A percentile compares a stretch with the other conserved stretches of the same genome.
Evolutionary conservation across 2,888 invertebrate species (phyloP).

Genomic region (Cerceris ruficornis): DNA sequence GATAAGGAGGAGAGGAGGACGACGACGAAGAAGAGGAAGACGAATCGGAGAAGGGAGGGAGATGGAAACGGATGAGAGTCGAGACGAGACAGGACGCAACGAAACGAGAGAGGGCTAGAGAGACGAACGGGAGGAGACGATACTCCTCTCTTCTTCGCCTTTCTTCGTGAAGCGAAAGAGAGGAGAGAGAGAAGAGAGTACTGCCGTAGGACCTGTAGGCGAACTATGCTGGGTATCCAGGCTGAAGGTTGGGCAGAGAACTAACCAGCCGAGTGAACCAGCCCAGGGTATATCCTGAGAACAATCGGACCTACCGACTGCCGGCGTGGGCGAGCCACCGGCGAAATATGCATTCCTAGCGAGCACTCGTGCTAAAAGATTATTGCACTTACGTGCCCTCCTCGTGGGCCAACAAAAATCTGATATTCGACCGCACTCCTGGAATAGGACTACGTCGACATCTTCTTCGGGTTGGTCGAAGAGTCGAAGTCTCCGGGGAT

Average conservation of each 20-base stretch:
- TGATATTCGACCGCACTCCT: slow-evolving; percentile 21
- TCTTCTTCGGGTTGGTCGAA: not conserved
- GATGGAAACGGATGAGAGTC: slow-evolving; percentile 19
- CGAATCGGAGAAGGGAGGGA: slow-evolving; percentile 1
- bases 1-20: slow-evolving; percentile 27
- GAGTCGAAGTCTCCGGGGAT: not conserved
- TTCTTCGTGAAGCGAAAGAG: slow-evolving; percentile 22
- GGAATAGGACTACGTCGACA: not conserved
- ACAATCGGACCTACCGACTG: slow-evolving; percentile 79
- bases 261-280: slow-evolving; percentile 71
- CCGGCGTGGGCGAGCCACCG: slow-evolving; percentile 75
- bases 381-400: slow-evolving; percentile 62
- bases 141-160: slow-evolving; percentile 18
- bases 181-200: slow-evolving; percentile 33
- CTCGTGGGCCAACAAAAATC: slow-evolving; percentile 45
- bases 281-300: slow-evolving; percentile 76
- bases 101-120: slow-evolving; percentile 40
- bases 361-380: slow-evolving; percentile 66
- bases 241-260: slow-evolving; percentile 78
- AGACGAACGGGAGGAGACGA: slow-evolving; percentile 31
- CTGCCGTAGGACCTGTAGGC: slow-evolving; percentile 76
- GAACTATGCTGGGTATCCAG: slow-evolving; percentile 80
- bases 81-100: slow-evolving; percentile 51
- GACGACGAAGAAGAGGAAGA: slow-evolving; percentile 37
- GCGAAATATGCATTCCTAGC: slow-evolving; percentile 76